Evolutionary conservation across 2,797 vertebrate genomes (phyloP), one percentile per base, ranked within the genome.

Genomic region (Pseudochirops corinnae): DNA sequence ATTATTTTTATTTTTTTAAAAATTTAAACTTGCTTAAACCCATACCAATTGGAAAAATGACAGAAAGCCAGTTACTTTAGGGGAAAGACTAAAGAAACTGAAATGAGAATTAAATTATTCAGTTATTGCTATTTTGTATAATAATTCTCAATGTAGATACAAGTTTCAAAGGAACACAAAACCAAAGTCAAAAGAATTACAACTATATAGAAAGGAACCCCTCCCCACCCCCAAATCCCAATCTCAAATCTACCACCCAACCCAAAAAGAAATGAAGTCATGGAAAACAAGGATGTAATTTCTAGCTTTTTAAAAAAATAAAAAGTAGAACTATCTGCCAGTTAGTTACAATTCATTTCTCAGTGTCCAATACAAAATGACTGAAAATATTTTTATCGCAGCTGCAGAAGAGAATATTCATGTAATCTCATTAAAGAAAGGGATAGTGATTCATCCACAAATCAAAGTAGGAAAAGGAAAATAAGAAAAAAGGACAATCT

Each of bases 281-380:
- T 96, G 95, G 97, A 96, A 97, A 96, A 92, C 11, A 33, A 33
- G n/a, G 74, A 97, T 92, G 50, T 55, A 94, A 91, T 95, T 94
- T 10, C 26, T 96, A 67, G 95, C 93, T 90, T 53, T n/a, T 52
- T 52, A 33, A 62, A 39, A 46, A 31, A 67, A 92, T 94, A 93
- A 91, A 94, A 39, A 56, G 90, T 39, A 95, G 91, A 93, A 95
- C 96, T 53, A 87, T 93, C 94, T 97, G 96, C 95, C 97, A 97
- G 62, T 52, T 93, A 95, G 52, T 93, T 91, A 90, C 82, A 95
- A 90, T 29, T 94, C 94, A 93, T 56, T 90, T 95, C 93, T 94
- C 55, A 55, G 91, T 46, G 62, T 90, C 92, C 90, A 95, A 92
- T 91, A 94, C 52, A 96, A 94, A 95, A 95, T 10, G 62, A 95